A percentile compares a stretch with the other conserved stretches of the same genome.
Evolutionary conservation across 1,140 invertebrate genomes (phyloP).

Genomic region (Drosophila albomicans): DNA sequence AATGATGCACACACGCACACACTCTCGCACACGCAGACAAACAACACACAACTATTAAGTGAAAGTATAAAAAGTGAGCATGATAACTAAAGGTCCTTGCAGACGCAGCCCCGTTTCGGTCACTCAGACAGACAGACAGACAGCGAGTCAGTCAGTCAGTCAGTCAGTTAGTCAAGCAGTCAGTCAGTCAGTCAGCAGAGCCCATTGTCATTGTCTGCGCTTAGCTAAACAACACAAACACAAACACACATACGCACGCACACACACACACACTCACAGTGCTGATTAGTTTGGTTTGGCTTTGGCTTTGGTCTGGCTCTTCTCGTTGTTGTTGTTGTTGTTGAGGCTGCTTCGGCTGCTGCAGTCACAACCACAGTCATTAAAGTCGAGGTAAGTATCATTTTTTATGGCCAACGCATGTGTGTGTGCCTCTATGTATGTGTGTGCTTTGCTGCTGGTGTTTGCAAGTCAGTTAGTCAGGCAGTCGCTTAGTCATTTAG

Average conservation of each 20-base stretch:
- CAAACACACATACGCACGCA: neutral
- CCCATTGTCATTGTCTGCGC: constrained; percentile 73
- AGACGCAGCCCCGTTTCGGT: constrained; percentile 50
- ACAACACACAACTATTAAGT: constrained; percentile 75
- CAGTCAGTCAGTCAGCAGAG: constrained; percentile 27
- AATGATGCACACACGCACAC: constrained; percentile 65
- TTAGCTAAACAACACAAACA: constrained; percentile 57
- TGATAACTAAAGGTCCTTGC: constrained; percentile 72
- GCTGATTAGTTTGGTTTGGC: constrained; percentile 77
- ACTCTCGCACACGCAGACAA: constrained; percentile 38
- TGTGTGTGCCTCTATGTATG: constrained; percentile 40
- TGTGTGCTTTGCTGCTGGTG: constrained; percentile 27
- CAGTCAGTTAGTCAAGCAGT: constrained; percentile 35
- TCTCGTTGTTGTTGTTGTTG: constrained; percentile 14
- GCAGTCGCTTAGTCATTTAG: constrained; percentile 46
- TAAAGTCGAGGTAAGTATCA: constrained; percentile 80
- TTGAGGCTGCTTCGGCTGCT: constrained; percentile 40
- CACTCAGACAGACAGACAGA: constrained; percentile 33
- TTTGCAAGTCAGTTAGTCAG: constrained; percentile 76
- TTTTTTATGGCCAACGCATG: constrained; percentile 67
- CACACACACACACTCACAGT: constrained; percentile 33
- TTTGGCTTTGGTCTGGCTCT: constrained; percentile 48
- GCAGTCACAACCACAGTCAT: constrained; percentile 70
- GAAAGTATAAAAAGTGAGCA: constrained; percentile 80
- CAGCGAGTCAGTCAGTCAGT: constrained; percentile 37